These are phyloP conservation scores for Notolepis coatsorum DNA, from an alignment of 2,797 vertebrate genomes.

Conservation along the genomic window DNA sequence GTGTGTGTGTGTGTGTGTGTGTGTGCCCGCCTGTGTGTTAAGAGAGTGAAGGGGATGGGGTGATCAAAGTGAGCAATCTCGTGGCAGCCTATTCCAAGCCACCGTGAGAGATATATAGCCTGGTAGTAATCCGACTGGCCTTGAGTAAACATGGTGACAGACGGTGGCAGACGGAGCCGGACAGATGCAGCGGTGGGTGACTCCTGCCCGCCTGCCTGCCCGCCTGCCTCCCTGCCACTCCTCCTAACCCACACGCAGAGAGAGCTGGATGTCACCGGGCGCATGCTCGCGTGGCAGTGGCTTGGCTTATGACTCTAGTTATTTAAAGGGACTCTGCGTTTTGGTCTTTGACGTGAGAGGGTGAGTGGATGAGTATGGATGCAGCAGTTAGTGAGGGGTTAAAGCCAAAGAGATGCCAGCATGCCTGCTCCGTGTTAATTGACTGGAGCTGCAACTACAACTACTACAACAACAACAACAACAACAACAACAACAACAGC, in stretches of 20 bases:
- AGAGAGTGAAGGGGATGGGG: slow-evolving; percentile 9
- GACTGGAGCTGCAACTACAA: slow-evolving; percentile 56
- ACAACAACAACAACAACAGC: slow-evolving; percentile 31
- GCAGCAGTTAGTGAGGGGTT: slow-evolving; percentile 38
- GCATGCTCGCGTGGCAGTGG: slow-evolving; percentile 9
- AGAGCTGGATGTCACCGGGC: slow-evolving; percentile 7
- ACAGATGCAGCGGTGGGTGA: slow-evolving; percentile 43
- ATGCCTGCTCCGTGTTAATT: slow-evolving; percentile 64
- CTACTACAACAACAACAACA: slow-evolving; percentile 40
- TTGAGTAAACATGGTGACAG: slow-evolving; percentile 48
- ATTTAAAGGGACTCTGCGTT: slow-evolving; percentile 26
- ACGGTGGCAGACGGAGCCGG: slow-evolving; percentile 43
- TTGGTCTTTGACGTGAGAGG: slow-evolving; percentile 32
- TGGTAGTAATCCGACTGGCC: slow-evolving; percentile 43
- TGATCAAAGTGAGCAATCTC: slow-evolving; percentile 31
- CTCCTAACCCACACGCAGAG: slow-evolving; percentile 10
- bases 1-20: background rate
- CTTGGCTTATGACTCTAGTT: slow-evolving; percentile 11
- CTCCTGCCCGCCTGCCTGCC: slow-evolving; percentile 13
- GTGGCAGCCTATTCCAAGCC: slow-evolving; percentile 52
- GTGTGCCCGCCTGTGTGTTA: slow-evolving; percentile 1
- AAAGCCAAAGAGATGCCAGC: slow-evolving; percentile 51
- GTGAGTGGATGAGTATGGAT: slow-evolving; percentile 30
- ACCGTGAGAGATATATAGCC: slow-evolving; percentile 20
- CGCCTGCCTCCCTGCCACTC: slow-evolving; percentile 22